Base-by-base conservation (phyloP, 1,140 invertebrate genomes). In the Drosophila pectinifera region DNA sequence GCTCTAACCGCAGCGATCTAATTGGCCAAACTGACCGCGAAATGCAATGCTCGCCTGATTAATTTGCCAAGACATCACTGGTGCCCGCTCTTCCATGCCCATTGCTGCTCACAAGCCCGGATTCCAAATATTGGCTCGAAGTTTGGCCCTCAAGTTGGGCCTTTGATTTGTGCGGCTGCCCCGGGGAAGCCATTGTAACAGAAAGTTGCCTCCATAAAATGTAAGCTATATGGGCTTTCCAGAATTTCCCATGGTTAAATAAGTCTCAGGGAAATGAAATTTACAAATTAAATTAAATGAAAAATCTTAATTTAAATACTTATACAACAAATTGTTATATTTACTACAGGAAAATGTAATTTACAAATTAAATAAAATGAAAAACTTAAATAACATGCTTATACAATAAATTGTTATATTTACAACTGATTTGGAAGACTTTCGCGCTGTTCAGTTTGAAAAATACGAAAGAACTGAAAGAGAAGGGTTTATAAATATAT, bases 1-100 rank as follows among this genome's bases (percentile, higher is more conserved):
- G 24, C 2, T n/a, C n/a, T n/a, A 13, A 38, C 64, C 63, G 10
- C 41, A 42, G 48, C 18, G 34, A 16, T 69, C 31, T 70, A 56
- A 70, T 69, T 70, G 67, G 64, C 18, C 67, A 39, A 69, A 26
- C 20, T 34, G 24, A 38, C 24, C 55, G 31, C 55, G 34, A 39
- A 39, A 42, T 38, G 55, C 68, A 61, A 36, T 41, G 39, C 24
- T 43, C 46, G 34, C 18, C 24, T 72, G 46, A 72, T 73, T 61
- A 53, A 53, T 72, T 46, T 39, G 48, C 64, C 31, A 65, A 65
- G 38, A 24, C 63, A 62, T 53, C 64, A 34, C 4, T 42, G 20
- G 63, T 46, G 54, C 5, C 20, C 54, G 62, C 31, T 65, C 62
- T 34, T 36, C 36, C 20, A 28, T 62, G 28, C 1, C 28, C 6